These are phyloP conservation scores for Xylota sylvarum DNA, from an alignment of 2,888 invertebrate species.

Conservation along the genomic window DNA sequence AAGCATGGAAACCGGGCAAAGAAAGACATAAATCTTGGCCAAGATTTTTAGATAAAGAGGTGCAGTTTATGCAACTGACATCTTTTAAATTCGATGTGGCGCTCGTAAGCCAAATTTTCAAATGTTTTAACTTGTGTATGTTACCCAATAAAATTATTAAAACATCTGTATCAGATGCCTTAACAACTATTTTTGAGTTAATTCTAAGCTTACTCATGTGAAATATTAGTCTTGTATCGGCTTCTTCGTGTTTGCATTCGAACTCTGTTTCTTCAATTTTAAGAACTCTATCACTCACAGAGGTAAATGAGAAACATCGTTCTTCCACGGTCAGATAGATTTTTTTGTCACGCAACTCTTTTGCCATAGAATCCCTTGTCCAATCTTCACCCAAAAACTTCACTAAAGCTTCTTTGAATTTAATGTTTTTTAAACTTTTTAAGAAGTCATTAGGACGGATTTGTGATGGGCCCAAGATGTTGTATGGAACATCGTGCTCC, in stretches of 20 bases:
- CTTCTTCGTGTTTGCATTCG: conserved; percentile 73
- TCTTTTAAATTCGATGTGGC: too few species aligned
- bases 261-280: too few species aligned
- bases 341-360: conserved; percentile 12
- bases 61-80: too few species aligned
- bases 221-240: conserved; percentile 38
- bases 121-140: not conserved
- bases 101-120: too few species aligned
- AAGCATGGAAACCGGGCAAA: too few species aligned
- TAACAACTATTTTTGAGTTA: conserved; percentile 1
- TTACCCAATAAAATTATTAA: conserved; percentile 43
- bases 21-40: too few species aligned
- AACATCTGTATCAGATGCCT: conserved; percentile 45
- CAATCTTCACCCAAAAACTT: conserved; percentile 40
- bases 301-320: not conserved
- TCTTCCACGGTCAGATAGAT: conserved; percentile 21
- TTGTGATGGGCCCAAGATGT: not conserved
- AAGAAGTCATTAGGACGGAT: conserved; percentile 17
- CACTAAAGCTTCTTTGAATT: conserved; percentile 46
- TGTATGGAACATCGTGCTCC: conserved; percentile 21
- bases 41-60: too few species aligned
- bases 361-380: too few species aligned
- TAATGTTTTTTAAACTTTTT: conserved; percentile 21
- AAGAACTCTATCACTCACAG: not conserved
- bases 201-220: conserved; percentile 7